A percentile compares a stretch with the other conserved stretches of the same genome.
Evolutionary conservation across 2,888 invertebrate genomes (phyloP).

Genomic region (Anoncus sp.): DNA sequence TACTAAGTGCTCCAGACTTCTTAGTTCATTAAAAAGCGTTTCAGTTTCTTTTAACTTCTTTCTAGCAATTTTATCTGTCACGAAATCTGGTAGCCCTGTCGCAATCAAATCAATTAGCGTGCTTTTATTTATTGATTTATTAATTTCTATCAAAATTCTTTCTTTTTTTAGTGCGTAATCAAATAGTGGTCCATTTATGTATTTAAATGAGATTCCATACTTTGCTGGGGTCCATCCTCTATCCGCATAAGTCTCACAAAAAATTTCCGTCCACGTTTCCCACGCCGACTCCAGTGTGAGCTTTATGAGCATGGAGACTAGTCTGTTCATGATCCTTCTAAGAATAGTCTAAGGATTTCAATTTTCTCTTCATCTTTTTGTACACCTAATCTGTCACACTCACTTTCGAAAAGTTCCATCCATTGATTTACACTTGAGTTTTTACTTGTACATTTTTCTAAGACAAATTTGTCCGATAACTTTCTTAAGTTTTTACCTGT

Average conservation of each 20-base stretch:
- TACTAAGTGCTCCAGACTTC: constrained; percentile 15
- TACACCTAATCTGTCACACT: constrained; percentile 25
- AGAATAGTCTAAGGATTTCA: constrained; percentile 17
- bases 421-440: constrained; percentile 42
- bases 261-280: constrained; percentile 9
- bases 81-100: constrained; percentile 19
- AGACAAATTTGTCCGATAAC: constrained; percentile 45
- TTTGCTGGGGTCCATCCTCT: constrained; percentile 17
- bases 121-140: constrained; percentile 12
- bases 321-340: constrained; percentile 14
- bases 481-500: constrained; percentile 22
- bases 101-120: constrained; percentile 14
- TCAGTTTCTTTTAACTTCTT: neutral
- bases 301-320: constrained; percentile 20
- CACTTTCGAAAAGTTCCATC: constrained; percentile 55
- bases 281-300: constrained; percentile 8
- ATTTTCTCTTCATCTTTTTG: constrained; percentile 17
- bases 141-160: constrained; percentile 7
- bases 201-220: constrained; percentile 11
- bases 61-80: constrained; percentile 7
- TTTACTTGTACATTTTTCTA: constrained; percentile 47
- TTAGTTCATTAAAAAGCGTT: constrained; percentile 8
- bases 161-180: constrained; percentile 22
- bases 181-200: constrained; percentile 14
- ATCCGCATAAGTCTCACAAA: constrained; percentile 3